Conservation (phyloP, 2,888 invertebrate species). For the Tuberolachnus salignus region DNA sequence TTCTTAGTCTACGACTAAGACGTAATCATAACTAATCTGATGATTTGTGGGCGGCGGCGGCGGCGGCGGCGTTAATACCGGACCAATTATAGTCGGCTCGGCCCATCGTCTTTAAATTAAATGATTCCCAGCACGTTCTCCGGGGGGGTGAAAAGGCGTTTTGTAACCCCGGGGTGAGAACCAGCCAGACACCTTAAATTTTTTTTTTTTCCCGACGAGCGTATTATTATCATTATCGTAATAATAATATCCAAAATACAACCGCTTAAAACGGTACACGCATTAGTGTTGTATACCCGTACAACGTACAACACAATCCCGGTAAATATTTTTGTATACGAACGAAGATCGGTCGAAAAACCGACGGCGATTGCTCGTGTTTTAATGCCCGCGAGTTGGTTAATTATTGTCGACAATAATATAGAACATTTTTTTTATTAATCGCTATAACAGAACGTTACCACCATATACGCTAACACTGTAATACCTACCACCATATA, state of each 20-base stretch:
- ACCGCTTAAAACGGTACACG: slow-evolving; percentile 1
- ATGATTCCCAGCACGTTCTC: slow-evolving; percentile 54
- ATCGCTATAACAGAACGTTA: background rate
- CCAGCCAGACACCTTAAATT: slow-evolving; percentile 29
- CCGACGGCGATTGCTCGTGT: background rate
- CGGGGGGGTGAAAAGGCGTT: slow-evolving; percentile 48
- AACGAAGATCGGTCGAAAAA: background rate
- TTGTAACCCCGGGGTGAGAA: slow-evolving; percentile 36
- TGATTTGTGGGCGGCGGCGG: slow-evolving; percentile 45
- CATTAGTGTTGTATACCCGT: background rate
- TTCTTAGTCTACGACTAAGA: slow-evolving; percentile 23
- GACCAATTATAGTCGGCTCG: slow-evolving; percentile 40
- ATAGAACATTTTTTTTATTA: slow-evolving; percentile 7
- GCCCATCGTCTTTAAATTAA: slow-evolving; percentile 43
- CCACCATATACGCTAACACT: too few relatives aligned
- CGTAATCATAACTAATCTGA: slow-evolving; percentile 47
- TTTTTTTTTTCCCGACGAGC: too few relatives aligned
- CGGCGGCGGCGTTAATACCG: slow-evolving; percentile 12
- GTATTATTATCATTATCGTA: background rate
- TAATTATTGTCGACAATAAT: background rate
- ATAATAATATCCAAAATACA: slow-evolving; percentile 26
- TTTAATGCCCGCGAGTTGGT: background rate
- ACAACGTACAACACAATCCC: slow-evolving; percentile 9
- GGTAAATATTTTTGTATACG: slow-evolving; percentile 16
- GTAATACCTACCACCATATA: too few relatives aligned